Evolutionary conservation across 1,140 invertebrate genomes (phyloP).

Genomic region (Globodera rostochiensis): DNA sequence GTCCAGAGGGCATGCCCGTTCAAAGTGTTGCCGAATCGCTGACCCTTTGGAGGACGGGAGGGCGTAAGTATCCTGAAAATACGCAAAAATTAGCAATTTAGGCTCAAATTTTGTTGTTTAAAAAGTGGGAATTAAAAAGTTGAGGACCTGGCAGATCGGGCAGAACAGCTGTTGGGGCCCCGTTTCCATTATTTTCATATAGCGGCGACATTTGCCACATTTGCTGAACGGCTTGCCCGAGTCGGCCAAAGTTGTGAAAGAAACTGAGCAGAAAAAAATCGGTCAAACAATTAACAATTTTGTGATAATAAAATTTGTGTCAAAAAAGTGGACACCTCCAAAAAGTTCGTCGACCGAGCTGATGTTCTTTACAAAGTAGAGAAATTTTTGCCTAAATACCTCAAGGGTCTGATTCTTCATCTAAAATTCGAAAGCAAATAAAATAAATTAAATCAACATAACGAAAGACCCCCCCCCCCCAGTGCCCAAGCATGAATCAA

Average conservation of each 20-base stretch:
- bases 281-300: conserved; percentile 26
- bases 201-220: conserved; percentile 94
- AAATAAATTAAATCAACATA: conserved; percentile 6
- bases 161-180: conserved; percentile 92
- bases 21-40: conserved; percentile 88
- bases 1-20: conserved; percentile 91
- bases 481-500: too few species aligned
- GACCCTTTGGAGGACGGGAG: conserved; percentile 90
- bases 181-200: conserved; percentile 94
- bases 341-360: conserved; percentile 90
- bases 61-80: conserved; percentile 77
- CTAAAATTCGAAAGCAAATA: conserved; percentile 31
- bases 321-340: conserved; percentile 70
- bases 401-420: conserved; percentile 79
- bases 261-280: conserved; percentile 69
- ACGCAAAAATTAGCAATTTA: conserved; percentile 11
- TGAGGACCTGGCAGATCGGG: conserved; percentile 76
- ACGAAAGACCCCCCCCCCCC: too few species aligned
- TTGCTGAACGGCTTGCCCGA: conserved; percentile 89
- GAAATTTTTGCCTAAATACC: conserved; percentile 92
- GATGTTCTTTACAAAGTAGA: conserved; percentile 91
- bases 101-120: too few species aligned
- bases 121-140: too few species aligned
- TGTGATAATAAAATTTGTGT: too few species aligned
- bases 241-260: conserved; percentile 90